These are phyloP conservation scores for Oreotrochilus melanogaster DNA, from an alignment of 2,113 vertebrate species.

Conservation along the genomic window DNA sequence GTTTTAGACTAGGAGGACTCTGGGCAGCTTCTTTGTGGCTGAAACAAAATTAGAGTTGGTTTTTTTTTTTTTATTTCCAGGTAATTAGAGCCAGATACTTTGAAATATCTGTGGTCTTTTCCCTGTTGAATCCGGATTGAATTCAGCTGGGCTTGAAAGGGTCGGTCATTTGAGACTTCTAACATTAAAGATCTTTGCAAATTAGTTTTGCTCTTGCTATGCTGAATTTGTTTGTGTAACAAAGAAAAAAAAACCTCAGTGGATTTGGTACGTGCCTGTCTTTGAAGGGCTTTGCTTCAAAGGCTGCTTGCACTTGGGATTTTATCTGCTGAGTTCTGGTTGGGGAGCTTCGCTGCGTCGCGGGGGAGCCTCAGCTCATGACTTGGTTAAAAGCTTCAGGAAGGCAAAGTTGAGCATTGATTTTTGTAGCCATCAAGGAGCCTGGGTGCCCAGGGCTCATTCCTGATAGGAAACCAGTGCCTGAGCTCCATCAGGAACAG, in stretches of 20 bases:
- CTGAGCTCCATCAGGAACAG: background rate
- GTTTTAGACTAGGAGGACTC: background rate
- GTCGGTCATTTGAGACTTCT: background rate
- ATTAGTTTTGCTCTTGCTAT: constrained; percentile 39
- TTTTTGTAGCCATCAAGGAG: background rate
- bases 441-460: background rate
- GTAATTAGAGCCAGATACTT: background rate
- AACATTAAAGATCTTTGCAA: constrained; percentile 32
- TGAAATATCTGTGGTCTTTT: background rate
- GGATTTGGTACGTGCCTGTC: constrained; percentile 8
- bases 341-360: background rate
- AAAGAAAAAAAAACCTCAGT: background rate
- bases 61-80: background rate
- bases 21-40: background rate
- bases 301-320: background rate
- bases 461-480: background rate
- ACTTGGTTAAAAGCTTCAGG: background rate
- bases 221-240: constrained; percentile 43
- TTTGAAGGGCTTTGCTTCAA: constrained; percentile 41
- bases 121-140: background rate
- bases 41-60: background rate
- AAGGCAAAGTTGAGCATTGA: background rate
- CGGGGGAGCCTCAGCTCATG: background rate
- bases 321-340: background rate
- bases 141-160: constrained; percentile 23